Evolutionary conservation across 2,113 vertebrate species (phyloP).

Genomic region (Deroptyus accipitrinus): DNA sequence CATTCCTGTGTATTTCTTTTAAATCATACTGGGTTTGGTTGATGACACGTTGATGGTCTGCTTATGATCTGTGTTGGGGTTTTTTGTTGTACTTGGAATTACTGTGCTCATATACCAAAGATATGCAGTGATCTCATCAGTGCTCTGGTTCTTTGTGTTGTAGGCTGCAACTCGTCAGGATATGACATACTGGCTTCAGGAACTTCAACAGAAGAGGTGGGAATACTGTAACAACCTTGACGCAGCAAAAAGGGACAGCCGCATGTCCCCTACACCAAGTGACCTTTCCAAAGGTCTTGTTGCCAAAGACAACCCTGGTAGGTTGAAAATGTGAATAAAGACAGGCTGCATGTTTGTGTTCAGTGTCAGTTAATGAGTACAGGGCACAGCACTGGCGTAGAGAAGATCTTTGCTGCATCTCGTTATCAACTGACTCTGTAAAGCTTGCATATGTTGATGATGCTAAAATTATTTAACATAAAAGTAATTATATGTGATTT

Average conservation of each 20-base stretch:
- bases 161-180: conserved; percentile 88
- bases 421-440: neutral
- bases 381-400: neutral
- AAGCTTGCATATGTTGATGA: neutral
- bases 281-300: conserved; percentile 86
- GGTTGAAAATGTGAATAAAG: neutral
- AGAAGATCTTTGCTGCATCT: neutral
- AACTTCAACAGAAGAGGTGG: conserved; percentile 97
- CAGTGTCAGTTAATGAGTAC: neutral
- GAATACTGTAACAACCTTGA: conserved; percentile 87
- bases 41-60: neutral
- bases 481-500: neutral
- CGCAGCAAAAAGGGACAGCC: conserved; percentile 78
- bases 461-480: neutral
- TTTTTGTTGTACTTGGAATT: neutral
- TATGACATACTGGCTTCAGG: conserved; percentile 95
- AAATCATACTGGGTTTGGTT: neutral
- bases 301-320: conserved; percentile 87
- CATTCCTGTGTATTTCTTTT: neutral
- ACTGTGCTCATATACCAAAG: rapidly evolving
- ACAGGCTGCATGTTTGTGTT: neutral
- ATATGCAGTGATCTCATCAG: neutral
- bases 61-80: neutral
- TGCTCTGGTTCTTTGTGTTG: neutral
- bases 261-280: conserved; percentile 72